phyloP scores from a whole-genome alignment of 2,797 vertebrate species.

The Acanthiza pusilla region DNA sequence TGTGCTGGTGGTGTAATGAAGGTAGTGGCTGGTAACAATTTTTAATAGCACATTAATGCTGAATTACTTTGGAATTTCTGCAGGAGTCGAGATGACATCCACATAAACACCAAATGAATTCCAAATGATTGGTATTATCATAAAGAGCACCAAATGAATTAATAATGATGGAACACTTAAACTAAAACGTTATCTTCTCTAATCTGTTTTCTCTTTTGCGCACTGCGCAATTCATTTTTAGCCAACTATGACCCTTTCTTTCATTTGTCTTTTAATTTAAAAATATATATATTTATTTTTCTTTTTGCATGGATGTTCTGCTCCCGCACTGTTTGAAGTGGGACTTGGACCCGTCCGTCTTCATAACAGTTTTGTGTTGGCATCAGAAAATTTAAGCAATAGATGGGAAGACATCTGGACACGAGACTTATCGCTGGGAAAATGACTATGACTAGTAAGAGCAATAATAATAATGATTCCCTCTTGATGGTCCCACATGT shows the following conservation, averaged over 20 bases:
- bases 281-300: background rate
- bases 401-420: conserved; percentile 42
- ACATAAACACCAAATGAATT: conserved; percentile 72
- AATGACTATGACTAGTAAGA: conserved; percentile 49
- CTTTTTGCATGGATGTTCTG: background rate
- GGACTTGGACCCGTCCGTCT: background rate
- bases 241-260: conserved; percentile 43
- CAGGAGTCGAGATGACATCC: conserved; percentile 56
- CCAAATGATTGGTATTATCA: conserved; percentile 68
- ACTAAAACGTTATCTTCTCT: conserved; percentile 56
- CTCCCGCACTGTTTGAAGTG: background rate
- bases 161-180: conserved; percentile 70
- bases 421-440: background rate
- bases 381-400: background rate
- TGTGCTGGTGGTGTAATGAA: conserved; percentile 61
- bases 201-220: conserved; percentile 55
- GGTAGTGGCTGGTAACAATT: conserved; percentile 66
- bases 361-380: background rate
- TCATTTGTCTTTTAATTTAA: conserved; percentile 32
- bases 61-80: conserved; percentile 66
- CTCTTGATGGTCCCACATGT: conserved; percentile 45
- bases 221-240: conserved; percentile 48
- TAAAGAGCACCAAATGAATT: conserved; percentile 73
- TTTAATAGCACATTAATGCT: conserved; percentile 72
- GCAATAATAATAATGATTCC: conserved; percentile 8